Base-by-base conservation (phyloP, 2,113 vertebrate genomes). In the Phrynosoma platyrhinos region DNA sequence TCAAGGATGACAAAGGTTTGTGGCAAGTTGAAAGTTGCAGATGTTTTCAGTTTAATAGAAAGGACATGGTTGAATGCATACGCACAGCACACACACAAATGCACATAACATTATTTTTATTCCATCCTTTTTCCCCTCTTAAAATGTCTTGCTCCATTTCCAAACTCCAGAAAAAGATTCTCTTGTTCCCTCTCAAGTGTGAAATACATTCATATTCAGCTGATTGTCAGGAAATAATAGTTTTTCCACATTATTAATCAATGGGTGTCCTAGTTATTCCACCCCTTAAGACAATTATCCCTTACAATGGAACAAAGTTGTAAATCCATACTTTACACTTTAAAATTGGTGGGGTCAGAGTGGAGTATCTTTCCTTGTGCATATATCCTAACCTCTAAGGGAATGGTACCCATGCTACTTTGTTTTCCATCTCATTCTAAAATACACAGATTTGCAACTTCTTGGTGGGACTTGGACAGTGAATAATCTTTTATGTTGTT, bases 41-140 rank as follows among this genome's bases (percentile, higher is more conserved):
- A 86, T 85, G 62, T 78, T 78, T 86, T 86, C 27, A 78, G 84
- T 68, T 68, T 78, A 86, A 79, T 58, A 53, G 36, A 75, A 81
- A 71, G 66, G n/a, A 85, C 2, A 3, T 89, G 14, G 36, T 89
- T 0, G 42, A 52, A 90, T 36, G 6, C 32, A 18, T 69, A 27
- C 9, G 8, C 27, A 27, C 2, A 85, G 23, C 66, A 6, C 27
- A 10, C 2, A 85, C 88, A 58, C 32, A 89, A 47, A 86, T 77
- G 25, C 25, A 1, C 36, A 83, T 69, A 62, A 62, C 2, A 9
- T 82, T 75, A 0, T 62, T 90, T 90, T 89, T 1, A 79, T 62
- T 52, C 27, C 0, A 62, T 16, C 2, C 40, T 83, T 83, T 75
- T 76, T 47, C 47, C 47, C 7, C 75, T 42, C 62, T 64, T 6